Evolutionary conservation across 2,888 invertebrate genomes (phyloP).

Genomic region (Tipula lateralis): DNA sequence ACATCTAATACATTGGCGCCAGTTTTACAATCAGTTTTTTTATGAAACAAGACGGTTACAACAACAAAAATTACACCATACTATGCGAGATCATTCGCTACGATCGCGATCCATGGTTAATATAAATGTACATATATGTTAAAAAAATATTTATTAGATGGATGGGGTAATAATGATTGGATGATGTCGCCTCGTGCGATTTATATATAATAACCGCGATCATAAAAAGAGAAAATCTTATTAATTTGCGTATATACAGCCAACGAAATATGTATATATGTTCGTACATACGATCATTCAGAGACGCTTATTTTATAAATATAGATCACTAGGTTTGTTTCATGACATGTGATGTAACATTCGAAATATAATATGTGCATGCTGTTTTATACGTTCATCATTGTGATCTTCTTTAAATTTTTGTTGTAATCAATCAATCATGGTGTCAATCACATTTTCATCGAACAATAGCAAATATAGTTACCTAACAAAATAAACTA

Average conservation of each 20-base stretch:
- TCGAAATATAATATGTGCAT: no score
- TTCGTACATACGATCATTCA: background rate
- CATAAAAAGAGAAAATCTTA: background rate
- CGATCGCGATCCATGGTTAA: background rate
- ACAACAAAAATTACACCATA: background rate
- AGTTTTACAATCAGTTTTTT: background rate
- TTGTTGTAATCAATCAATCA: background rate
- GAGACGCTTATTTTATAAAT: background rate
- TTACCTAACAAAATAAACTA: background rate
- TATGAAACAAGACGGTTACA: background rate
- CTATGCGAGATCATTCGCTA: background rate
- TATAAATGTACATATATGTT: background rate
- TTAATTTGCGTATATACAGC: background rate
- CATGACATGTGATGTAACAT: constrained; percentile 11
- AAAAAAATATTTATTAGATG: background rate
- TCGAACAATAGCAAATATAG: background rate
- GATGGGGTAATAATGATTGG: background rate
- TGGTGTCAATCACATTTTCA: background rate
- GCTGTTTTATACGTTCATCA: background rate
- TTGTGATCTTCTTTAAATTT: background rate
- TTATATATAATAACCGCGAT: background rate
- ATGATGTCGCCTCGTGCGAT: background rate
- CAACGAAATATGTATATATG: background rate
- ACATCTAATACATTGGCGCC: constrained; percentile 1
- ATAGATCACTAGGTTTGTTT: background rate